Percentiles rank a stretch among this genome's conserved stretches.
Conservation (phyloP, 2,888 invertebrate species). For the Epistrophe eligans region DNA sequence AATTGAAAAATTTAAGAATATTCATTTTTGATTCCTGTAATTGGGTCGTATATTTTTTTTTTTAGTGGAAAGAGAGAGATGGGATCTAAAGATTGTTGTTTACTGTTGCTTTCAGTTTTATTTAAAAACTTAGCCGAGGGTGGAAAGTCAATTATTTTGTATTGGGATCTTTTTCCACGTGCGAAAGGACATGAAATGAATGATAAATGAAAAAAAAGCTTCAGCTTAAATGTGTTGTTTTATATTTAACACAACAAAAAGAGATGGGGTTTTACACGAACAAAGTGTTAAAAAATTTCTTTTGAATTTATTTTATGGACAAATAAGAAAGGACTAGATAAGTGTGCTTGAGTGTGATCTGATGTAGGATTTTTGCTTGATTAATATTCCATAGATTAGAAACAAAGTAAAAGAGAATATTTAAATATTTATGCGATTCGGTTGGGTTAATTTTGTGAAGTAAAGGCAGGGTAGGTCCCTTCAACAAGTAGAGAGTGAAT, state of each 20-base stretch:
- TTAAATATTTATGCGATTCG: background rate
- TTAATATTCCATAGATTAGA: background rate
- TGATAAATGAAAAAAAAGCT: background rate
- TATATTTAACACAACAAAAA: background rate
- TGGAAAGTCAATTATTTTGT: background rate
- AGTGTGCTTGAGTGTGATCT: background rate
- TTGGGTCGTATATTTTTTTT: slow-evolving; percentile 1
- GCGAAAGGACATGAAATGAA: background rate
- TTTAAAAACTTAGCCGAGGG: background rate
- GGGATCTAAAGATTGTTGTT: background rate
- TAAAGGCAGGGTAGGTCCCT: too few relatives aligned
- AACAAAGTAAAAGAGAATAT: background rate
- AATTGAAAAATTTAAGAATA: slow-evolving; percentile 1
- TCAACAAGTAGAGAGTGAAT: too few relatives aligned
- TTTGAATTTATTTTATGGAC: background rate
- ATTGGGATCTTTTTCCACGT: background rate
- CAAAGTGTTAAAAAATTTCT: too few relatives aligned
- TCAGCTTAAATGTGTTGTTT: background rate
- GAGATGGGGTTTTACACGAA: too few relatives aligned
- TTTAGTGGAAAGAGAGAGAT: background rate
- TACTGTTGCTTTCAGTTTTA: background rate
- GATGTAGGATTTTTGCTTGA: background rate
- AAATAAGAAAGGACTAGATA: background rate
- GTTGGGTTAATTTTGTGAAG: background rate
- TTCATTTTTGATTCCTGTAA: slow-evolving; percentile 6